Evolutionary conservation across 2,113 vertebrate genomes (phyloP).

Genomic region (Neolamprologus cancellatus): DNA sequence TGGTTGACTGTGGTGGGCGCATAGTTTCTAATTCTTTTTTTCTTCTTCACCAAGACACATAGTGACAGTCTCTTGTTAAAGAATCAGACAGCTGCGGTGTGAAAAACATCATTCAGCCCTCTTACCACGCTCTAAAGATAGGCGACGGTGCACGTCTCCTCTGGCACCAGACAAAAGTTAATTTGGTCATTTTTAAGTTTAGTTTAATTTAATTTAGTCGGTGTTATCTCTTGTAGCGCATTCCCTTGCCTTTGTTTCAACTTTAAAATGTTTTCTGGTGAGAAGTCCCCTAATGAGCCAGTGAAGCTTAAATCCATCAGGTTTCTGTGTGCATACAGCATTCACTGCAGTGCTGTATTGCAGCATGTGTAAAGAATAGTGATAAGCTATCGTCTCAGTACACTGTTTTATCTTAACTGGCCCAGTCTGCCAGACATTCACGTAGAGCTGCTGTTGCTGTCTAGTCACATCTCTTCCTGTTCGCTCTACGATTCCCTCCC

Average conservation of each 20-base stretch:
- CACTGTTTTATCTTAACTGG: slow-evolving; percentile 50
- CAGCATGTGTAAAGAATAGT: slow-evolving; percentile 60
- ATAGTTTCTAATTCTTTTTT: background rate
- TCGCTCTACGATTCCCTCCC: slow-evolving; percentile 5
- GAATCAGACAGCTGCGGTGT: background rate
- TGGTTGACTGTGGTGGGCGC: background rate
- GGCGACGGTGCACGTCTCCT: background rate
- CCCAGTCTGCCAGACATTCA: slow-evolving; percentile 54
- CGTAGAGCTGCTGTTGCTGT: slow-evolving; percentile 52
- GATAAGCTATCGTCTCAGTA: slow-evolving; percentile 46
- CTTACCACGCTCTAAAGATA: background rate
- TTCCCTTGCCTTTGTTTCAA: background rate
- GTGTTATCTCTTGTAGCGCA: background rate
- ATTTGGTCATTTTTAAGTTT: background rate
- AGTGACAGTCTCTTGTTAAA: background rate
- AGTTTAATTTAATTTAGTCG: background rate
- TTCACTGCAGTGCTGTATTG: slow-evolving; percentile 53
- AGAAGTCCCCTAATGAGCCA: background rate
- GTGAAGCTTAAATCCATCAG: background rate
- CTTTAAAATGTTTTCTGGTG: background rate
- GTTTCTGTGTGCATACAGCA: slow-evolving; percentile 33
- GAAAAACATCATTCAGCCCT: background rate
- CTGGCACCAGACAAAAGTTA: background rate
- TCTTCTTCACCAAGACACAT: background rate
- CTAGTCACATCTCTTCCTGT: slow-evolving; percentile 38